Base-by-base conservation (phyloP, 2,888 invertebrate genomes). In the Panzeria rudis region DNA sequence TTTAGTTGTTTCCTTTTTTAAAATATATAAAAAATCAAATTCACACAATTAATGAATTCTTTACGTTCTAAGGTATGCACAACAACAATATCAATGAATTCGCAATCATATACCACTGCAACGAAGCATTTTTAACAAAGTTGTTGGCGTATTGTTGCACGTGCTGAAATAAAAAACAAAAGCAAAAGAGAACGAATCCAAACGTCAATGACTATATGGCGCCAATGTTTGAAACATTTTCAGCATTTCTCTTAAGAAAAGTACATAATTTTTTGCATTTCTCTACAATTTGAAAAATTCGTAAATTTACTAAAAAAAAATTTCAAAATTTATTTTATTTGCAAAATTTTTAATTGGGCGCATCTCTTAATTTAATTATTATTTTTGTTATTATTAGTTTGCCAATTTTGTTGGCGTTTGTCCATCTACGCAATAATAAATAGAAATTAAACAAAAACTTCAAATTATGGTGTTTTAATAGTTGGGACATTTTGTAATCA, bases 351-450 rank as follows among this genome's bases (percentile, higher is more conserved):
- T 52, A 79, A 69, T 69, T 52, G 54, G 15, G 29, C 79, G 41
- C 71, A 75, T 59, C 35, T 59, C 52, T 41, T 78, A 52, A 72
- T 79, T 64, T 76, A 61, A 72, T 54, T 72, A 25, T 44, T 44
- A 20, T 29, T 71, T 59, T 71, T 47, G 68, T 54, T 72, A 25
- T 44, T 44, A 20, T 29, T 71, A 50, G 64, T 47, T n/a, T n/a
- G 29, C 17, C 47, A 56, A 54, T 29, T 59, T 56, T 50, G 2
- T 69, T 88, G 87, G 87, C 87, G 56, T 50, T 23, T 9, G 13
- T 83, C 87, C 87, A 88, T 86, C 47, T 86, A 87, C 87, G 87
- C 87, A 88, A 86, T 73, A 80, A 69, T 66, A 47, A 44, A 78
- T 25, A 38, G 44, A 64, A 29, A n/a, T 50, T 38, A 25, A 11